Evolutionary conservation across 2,888 invertebrate species (phyloP).

Genomic region (Rhingia rostrata): DNA sequence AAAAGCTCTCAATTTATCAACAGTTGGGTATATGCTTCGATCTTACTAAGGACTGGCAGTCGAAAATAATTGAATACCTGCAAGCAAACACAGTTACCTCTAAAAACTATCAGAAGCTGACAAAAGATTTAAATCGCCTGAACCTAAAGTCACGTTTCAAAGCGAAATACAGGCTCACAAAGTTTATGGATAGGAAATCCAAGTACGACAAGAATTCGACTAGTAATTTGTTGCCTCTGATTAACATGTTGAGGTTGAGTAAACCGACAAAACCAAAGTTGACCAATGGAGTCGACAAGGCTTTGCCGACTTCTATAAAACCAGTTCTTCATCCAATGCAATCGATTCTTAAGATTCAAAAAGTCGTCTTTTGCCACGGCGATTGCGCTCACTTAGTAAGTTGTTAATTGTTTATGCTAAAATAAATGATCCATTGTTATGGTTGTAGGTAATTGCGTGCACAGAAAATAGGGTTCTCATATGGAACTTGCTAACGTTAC

Average conservation of each 20-base stretch:
- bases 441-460: constrained; percentile 79
- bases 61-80: constrained; percentile 76
- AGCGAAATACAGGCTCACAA: constrained; percentile 79
- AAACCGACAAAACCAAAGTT: constrained; percentile 42
- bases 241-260: constrained; percentile 77
- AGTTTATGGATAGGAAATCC: constrained; percentile 72
- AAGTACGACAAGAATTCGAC: constrained; percentile 75
- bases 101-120: constrained; percentile 54
- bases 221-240: constrained; percentile 77
- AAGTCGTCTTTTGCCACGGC: constrained; percentile 81
- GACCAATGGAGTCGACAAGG: constrained; percentile 34
- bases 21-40: constrained; percentile 79
- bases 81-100: constrained; percentile 67
- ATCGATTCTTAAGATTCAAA: constrained; percentile 77
- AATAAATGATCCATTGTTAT: not conserved
- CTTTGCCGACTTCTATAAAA: not conserved
- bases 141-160: constrained; percentile 79
- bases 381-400: constrained; percentile 80
- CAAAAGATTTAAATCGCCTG: constrained; percentile 76
- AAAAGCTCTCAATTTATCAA: constrained; percentile 80
- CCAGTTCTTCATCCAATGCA: constrained; percentile 74
- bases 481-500: constrained; percentile 87
- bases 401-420: not conserved
- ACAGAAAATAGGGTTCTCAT: constrained; percentile 85
- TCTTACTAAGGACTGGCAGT: constrained; percentile 75